phyloP scores from a whole-genome alignment of 2,113 vertebrate genomes.

The Mirounga angustirostris region DNA sequence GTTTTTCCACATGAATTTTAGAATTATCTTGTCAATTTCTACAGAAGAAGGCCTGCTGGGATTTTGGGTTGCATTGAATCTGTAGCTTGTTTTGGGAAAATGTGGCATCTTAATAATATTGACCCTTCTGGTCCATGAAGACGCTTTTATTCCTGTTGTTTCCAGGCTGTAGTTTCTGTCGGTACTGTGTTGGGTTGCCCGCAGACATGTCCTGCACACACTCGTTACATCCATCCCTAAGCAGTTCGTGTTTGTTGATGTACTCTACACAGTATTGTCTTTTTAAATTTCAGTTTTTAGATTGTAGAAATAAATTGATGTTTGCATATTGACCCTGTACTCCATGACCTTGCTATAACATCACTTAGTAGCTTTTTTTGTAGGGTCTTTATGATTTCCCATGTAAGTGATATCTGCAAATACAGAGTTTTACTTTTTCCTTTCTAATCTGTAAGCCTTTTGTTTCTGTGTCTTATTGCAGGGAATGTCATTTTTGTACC shows the following conservation, averaged over 20 bases:
- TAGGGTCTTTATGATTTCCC: neutral
- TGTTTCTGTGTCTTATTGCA: neutral
- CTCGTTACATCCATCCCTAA: neutral
- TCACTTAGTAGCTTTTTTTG: neutral
- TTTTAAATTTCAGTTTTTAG: neutral
- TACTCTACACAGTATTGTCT: neutral
- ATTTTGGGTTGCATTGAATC: neutral
- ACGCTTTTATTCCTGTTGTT: neutral
- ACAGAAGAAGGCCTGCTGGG: neutral
- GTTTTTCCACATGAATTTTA: neutral
- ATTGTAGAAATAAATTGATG: neutral
- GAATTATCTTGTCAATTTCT: constrained; percentile 3
- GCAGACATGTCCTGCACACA: accelerated
- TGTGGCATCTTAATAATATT: neutral
- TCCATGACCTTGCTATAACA: neutral
- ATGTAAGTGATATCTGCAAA: neutral
- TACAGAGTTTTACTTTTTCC: neutral
- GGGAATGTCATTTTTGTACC: neutral
- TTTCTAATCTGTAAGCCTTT: neutral
- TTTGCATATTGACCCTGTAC: neutral
- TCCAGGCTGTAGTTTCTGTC: neutral
- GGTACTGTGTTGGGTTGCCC: neutral
- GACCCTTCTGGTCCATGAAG: neutral
- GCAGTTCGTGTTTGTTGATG: neutral
- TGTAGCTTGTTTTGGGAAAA: neutral